phyloP scores from a whole-genome alignment of 2,888 invertebrate genomes.

The Eurytoma adleriae region DNA sequence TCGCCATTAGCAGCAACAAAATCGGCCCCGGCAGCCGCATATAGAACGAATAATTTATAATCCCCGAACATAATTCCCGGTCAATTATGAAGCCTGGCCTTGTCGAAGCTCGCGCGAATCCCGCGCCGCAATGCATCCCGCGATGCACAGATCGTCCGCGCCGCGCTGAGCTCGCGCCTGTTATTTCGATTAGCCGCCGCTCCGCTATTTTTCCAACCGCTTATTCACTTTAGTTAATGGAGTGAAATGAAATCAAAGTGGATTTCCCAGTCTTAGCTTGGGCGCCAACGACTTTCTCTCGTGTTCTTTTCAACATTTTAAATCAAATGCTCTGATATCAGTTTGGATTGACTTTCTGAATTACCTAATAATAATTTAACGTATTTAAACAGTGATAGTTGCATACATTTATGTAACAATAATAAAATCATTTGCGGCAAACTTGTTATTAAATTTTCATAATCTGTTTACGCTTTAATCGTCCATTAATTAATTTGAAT shows the following conservation, averaged over 20 bases:
- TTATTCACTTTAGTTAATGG: background rate
- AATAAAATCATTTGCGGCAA: no score
- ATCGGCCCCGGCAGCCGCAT: conserved; percentile 53
- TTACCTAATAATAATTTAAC: no score
- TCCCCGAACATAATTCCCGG: conserved; percentile 62
- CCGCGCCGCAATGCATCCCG: background rate
- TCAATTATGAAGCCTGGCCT: conserved; percentile 60
- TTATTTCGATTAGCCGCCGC: background rate
- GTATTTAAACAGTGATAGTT: no score
- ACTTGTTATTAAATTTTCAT: no score
- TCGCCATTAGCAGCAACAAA: conserved; percentile 65
- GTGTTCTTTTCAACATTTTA: no score
- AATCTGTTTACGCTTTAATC: no score
- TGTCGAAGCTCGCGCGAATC: conserved; percentile 6
- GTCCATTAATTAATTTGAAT: no score
- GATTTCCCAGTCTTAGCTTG: background rate
- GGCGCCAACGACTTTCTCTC: no score
- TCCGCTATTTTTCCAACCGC: background rate
- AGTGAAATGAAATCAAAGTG: background rate
- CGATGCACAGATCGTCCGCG: background rate
- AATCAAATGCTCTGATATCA: no score
- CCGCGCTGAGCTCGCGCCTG: background rate
- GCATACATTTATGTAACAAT: no score
- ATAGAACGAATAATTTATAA: conserved; percentile 63
- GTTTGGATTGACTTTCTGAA: no score